Conservation (phyloP, 1,140 invertebrate genomes). For the Pseudomyrmex dendroicus region DNA sequence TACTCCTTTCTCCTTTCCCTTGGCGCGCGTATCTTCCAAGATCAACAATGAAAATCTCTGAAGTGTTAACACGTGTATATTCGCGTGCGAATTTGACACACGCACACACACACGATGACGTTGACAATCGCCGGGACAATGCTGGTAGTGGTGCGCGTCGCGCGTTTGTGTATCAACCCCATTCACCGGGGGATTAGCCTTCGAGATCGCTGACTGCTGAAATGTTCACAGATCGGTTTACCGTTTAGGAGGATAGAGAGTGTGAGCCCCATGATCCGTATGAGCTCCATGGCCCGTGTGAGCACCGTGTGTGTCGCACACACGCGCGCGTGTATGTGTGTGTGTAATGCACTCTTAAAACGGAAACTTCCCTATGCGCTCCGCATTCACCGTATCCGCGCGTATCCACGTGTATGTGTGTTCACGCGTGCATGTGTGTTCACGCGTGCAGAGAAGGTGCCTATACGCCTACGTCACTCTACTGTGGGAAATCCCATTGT, state of each 20-base stretch:
- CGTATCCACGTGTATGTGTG: constrained; percentile 24
- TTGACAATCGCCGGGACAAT: constrained; percentile 38
- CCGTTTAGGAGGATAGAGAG: constrained; percentile 84
- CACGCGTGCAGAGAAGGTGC: constrained; percentile 32
- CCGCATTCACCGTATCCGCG: constrained; percentile 56
- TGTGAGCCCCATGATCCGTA: constrained; percentile 75
- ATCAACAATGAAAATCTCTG: constrained; percentile 52
- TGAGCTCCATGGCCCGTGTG: constrained; percentile 76
- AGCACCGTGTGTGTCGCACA: constrained; percentile 61
- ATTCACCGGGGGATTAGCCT: constrained; percentile 83
- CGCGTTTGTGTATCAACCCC: constrained; percentile 78
- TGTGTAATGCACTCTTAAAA: constrained; percentile 41
- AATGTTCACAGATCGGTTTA: constrained; percentile 86
- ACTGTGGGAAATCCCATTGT: constrained; percentile 84
- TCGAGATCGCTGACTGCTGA: constrained; percentile 85
- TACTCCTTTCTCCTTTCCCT: not conserved
- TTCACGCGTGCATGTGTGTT: constrained; percentile 40
- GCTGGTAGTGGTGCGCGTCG: constrained; percentile 47
- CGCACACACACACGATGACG: constrained; percentile 14
- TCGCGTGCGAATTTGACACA: constrained; percentile 44
- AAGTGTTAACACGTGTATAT: constrained; percentile 67
- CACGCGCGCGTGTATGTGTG: not conserved
- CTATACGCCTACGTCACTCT: constrained; percentile 60
- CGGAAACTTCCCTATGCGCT: constrained; percentile 26
- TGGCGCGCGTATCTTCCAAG: not conserved